Evolutionary conservation across 2,113 vertebrate species (phyloP).

Genomic region (Aplodontia rufa): DNA sequence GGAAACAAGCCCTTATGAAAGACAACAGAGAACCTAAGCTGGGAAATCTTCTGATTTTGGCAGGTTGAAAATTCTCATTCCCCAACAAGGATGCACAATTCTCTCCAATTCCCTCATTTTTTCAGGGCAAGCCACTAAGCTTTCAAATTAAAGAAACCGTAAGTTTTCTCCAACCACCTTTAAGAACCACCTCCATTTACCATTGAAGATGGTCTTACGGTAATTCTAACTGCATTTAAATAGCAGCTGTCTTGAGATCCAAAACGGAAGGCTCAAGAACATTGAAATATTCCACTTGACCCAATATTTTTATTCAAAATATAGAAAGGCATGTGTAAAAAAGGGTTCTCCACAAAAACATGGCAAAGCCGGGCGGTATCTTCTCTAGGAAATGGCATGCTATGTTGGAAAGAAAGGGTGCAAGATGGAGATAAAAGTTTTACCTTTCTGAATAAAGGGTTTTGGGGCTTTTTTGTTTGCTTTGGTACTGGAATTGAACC

Average conservation of each 20-base stretch:
- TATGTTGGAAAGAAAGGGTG: neutral
- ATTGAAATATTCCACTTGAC: neutral
- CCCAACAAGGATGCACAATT: neutral
- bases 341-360: neutral
- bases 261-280: neutral
- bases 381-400: neutral
- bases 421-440: neutral
- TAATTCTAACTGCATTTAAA: neutral
- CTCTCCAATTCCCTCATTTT: constrained; percentile 30
- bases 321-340: neutral
- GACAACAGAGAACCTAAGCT: neutral
- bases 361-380: neutral
- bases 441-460: neutral
- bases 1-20: neutral
- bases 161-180: neutral
- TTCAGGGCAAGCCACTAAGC: neutral
- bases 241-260: neutral
- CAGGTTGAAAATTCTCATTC: neutral
- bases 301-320: neutral
- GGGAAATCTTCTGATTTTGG: neutral
- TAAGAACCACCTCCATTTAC: neutral
- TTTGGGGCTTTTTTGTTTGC: no score
- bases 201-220: neutral
- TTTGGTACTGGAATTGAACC: no score
- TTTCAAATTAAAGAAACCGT: neutral